Evolutionary conservation across 2,113 vertebrate genomes (phyloP).

Genomic region (Nothobranchius kuhntae): DNA sequence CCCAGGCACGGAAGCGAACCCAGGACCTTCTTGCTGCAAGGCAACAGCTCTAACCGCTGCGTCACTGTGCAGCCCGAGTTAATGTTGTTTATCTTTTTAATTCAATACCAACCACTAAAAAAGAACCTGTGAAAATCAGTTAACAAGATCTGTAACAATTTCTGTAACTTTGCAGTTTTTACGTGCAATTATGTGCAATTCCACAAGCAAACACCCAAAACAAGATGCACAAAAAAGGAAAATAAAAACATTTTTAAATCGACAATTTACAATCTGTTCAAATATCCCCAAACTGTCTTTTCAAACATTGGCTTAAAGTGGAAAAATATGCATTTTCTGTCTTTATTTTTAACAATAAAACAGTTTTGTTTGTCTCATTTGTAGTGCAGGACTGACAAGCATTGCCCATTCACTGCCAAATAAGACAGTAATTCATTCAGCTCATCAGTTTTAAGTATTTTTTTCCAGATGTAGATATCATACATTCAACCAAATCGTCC

Average conservation of each 20-base stretch:
- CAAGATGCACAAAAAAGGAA: conserved; percentile 37
- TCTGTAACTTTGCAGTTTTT: conserved; percentile 13
- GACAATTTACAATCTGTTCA: conserved; percentile 50
- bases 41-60: no score
- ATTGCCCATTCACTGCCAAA: conserved; percentile 45
- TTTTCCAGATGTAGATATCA: conserved; percentile 38
- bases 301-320: conserved; percentile 20
- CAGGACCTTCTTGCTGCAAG: no score
- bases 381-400: conserved; percentile 29
- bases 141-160: neutral
- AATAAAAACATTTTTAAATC: conserved; percentile 10
- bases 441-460: conserved; percentile 27
- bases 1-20: no score
- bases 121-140: no score
- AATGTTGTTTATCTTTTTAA: neutral
- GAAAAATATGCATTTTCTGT: conserved; percentile 34
- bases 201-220: conserved; percentile 56
- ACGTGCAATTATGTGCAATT: conserved; percentile 64
- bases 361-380: conserved; percentile 21
- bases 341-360: conserved; percentile 34
- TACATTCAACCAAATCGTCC: conserved; percentile 52
- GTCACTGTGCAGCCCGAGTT: no score
- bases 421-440: conserved; percentile 35
- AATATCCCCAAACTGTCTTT: conserved; percentile 21
- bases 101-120: neutral